Percentiles rank a stretch among this genome's conserved stretches.
These are phyloP conservation scores for Lasioglossum pauxillum DNA, from an alignment of 2,888 invertebrate genomes.

Conservation along the genomic window DNA sequence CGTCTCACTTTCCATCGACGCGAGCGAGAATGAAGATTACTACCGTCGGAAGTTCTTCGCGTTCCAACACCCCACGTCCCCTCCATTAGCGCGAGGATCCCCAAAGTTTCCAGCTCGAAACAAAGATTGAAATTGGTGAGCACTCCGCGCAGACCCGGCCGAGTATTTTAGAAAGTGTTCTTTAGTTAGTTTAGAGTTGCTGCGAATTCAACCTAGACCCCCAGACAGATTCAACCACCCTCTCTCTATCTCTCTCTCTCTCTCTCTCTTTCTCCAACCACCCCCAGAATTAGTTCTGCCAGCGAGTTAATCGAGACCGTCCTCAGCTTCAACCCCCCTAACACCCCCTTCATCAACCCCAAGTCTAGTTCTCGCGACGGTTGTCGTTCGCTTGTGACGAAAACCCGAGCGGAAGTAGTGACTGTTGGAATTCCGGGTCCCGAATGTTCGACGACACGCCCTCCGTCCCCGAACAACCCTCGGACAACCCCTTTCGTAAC, in stretches of 20 bases:
- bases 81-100: not conserved
- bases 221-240: not conserved
- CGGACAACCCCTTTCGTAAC: not conserved
- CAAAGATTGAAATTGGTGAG: constrained; percentile 48
- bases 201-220: constrained; percentile 22
- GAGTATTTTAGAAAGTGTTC: constrained; percentile 54
- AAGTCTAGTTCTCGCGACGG: constrained; percentile 20
- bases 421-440: constrained; percentile 30
- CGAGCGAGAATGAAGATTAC: constrained; percentile 4
- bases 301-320: constrained; percentile 37
- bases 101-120: not conserved
- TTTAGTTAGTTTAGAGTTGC: constrained; percentile 53
- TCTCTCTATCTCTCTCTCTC: not conserved
- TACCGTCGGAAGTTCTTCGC: not conserved
- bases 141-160: constrained; percentile 35
- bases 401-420: constrained; percentile 14
- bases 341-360: not conserved
- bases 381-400: constrained; percentile 11
- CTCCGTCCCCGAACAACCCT: not conserved
- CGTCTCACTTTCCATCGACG: not conserved
- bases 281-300: constrained; percentile 40
- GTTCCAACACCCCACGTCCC: not conserved
- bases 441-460: constrained; percentile 8
- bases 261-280: not conserved
- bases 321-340: not conserved